phyloP scores from a whole-genome alignment of 2,888 invertebrate genomes.

The Pyrochroa serraticornis region DNA sequence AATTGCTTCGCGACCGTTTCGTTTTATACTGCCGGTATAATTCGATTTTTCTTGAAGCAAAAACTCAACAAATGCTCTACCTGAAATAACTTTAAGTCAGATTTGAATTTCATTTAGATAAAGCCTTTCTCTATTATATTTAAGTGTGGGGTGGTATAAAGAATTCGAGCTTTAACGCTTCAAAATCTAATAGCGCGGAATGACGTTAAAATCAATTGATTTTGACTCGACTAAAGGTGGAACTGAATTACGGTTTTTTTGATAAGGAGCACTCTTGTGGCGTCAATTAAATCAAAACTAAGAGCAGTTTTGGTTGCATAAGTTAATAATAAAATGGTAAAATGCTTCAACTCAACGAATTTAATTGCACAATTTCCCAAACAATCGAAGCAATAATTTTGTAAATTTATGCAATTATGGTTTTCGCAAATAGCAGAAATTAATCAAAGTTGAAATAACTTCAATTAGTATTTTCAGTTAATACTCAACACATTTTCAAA shows the following conservation, averaged over 20 bases:
- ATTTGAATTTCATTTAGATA: conserved; percentile 24
- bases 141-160: conserved; percentile 19
- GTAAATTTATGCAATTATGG: no score
- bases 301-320: conserved; percentile 4
- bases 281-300: conserved; percentile 23
- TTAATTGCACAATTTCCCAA: no score
- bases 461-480: no score
- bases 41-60: conserved; percentile 18
- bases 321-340: no score
- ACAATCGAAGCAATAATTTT: no score
- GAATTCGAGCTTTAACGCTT: conserved; percentile 25
- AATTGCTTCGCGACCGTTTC: conserved; percentile 14
- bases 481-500: no score
- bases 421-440: no score
- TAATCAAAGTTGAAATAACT: no score
- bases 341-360: no score
- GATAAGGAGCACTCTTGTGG: conserved; percentile 1
- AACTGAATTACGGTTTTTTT: conserved; percentile 22
- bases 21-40: conserved; percentile 12
- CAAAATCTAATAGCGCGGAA: conserved; percentile 28
- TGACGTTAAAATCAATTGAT: conserved; percentile 30
- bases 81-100: conserved; percentile 17
- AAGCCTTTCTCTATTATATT: conserved; percentile 24
- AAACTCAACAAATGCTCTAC: conserved; percentile 17
- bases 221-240: conserved; percentile 17